Evolutionary conservation across 2,113 vertebrate genomes (phyloP).

Genomic region (Seriola dumerili): DNA sequence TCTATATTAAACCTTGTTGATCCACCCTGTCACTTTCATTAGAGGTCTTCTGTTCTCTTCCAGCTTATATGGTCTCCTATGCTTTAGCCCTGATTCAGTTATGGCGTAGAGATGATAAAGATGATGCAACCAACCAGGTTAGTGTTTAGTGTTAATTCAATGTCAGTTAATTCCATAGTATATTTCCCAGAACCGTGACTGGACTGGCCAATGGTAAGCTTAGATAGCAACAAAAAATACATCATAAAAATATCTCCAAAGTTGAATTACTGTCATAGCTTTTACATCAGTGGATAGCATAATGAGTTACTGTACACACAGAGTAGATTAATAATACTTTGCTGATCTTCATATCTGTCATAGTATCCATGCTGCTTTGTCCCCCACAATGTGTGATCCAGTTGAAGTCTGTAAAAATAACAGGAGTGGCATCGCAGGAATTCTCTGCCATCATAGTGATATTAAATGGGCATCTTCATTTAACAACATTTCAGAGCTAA

Average conservation of each 20-base stretch:
- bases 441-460: conserved; percentile 70
- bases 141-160: conserved; percentile 22
- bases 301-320: not conserved
- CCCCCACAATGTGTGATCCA: conserved; percentile 50
- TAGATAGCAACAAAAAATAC: not conserved
- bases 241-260: not conserved
- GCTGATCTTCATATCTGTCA: conserved; percentile 46
- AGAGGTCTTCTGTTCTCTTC: conserved; percentile 40
- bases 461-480: conserved; percentile 72
- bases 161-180: conserved; percentile 16
- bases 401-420: conserved; percentile 80
- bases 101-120: conserved; percentile 27
- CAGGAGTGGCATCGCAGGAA: conserved; percentile 67
- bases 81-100: conserved; percentile 25
- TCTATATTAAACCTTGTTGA: conserved; percentile 70
- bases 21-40: conserved; percentile 55
- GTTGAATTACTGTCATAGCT: not conserved
- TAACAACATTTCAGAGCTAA: conserved; percentile 76
- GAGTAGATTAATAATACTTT: conserved; percentile 15
- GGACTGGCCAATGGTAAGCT: not conserved
- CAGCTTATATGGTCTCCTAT: conserved; percentile 5
- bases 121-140: conserved; percentile 6
- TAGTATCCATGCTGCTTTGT: conserved; percentile 31
- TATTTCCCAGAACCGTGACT: not conserved
- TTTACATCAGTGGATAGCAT: not conserved